These are phyloP conservation scores for Pogonocherus hispidulus DNA, from an alignment of 2,888 invertebrate genomes.

Conservation along the genomic window DNA sequence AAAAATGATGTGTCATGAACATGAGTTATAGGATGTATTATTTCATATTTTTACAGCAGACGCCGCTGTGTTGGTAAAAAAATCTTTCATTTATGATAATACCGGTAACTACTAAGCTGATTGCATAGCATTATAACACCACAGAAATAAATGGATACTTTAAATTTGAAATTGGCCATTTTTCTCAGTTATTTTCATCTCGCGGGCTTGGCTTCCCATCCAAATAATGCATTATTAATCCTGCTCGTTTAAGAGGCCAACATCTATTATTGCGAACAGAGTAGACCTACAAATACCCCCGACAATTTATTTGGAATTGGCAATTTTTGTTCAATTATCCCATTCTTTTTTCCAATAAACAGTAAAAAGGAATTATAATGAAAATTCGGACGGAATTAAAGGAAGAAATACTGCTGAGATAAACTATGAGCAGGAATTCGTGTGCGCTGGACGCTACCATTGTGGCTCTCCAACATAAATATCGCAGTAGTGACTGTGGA, in stretches of 20 bases:
- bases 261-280: conserved; percentile 16
- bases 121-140: conserved; percentile 46
- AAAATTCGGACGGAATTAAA: conserved; percentile 50
- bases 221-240: conserved; percentile 30
- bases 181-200: conserved; percentile 37
- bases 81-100: conserved; percentile 32
- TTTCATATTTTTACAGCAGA: conserved; percentile 51
- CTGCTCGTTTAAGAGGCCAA: conserved; percentile 21
- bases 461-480: conserved; percentile 19
- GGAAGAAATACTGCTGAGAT: conserved; percentile 50
- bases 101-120: conserved; percentile 40
- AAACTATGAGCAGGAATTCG: conserved; percentile 44
- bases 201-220: conserved; percentile 8
- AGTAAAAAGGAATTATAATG: conserved; percentile 45
- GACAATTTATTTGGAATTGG: conserved; percentile 15
- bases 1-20: conserved; percentile 53
- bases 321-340: conserved; percentile 32
- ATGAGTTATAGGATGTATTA: conserved; percentile 54
- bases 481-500: conserved; percentile 6
- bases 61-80: conserved; percentile 31
- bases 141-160: conserved; percentile 48
- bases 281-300: conserved; percentile 9
- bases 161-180: conserved; percentile 49
- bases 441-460: conserved; percentile 32
- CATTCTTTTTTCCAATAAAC: conserved; percentile 41